These are phyloP conservation scores for Drosophila peninsularis DNA, from an alignment of 2,888 invertebrate genomes.

Conservation along the genomic window DNA sequence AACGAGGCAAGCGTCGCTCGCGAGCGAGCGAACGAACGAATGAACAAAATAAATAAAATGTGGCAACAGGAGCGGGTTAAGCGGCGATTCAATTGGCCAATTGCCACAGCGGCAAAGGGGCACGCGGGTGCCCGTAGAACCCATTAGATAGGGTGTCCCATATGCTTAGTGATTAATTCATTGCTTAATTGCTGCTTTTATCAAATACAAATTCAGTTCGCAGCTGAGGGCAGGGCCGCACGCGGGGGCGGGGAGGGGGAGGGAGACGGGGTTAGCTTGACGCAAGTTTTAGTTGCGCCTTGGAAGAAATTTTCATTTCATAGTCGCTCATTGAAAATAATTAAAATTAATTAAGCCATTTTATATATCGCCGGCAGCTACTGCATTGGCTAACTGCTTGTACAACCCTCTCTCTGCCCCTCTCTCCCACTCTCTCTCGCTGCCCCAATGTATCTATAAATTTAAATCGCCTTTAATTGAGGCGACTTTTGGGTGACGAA, in stretches of 20 bases:
- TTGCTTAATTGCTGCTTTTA: slow-evolving; percentile 76
- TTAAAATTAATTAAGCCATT: slow-evolving; percentile 80
- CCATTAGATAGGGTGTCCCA: slow-evolving; percentile 48
- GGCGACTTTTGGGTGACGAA: slow-evolving; percentile 72
- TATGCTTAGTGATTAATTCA: slow-evolving; percentile 68
- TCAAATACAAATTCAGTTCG: slow-evolving; percentile 59
- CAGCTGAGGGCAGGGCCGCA: neutral
- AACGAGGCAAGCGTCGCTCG: slow-evolving; percentile 28
- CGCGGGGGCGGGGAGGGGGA: neutral
- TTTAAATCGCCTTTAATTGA: slow-evolving; percentile 78
- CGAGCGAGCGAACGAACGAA: neutral
- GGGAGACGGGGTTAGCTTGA: neutral
- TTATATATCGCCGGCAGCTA: slow-evolving; percentile 44
- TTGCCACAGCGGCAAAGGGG: slow-evolving; percentile 27
- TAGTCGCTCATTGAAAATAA: slow-evolving; percentile 80
- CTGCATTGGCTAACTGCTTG: slow-evolving; percentile 57
- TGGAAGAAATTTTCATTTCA: slow-evolving; percentile 73
- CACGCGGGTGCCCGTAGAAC: slow-evolving; percentile 69
- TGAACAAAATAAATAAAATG: slow-evolving; percentile 22
- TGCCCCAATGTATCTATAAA: slow-evolving; percentile 65
- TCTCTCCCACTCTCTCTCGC: neutral
- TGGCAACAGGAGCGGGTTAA: slow-evolving; percentile 70
- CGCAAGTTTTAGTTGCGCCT: slow-evolving; percentile 68
- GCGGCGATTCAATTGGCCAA: slow-evolving; percentile 50
- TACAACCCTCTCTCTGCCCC: neutral